Percentiles rank a stretch among this genome's conserved stretches.
phyloP scores from a whole-genome alignment of 2,113 vertebrate genomes.

The Glaucomys volans region DNA sequence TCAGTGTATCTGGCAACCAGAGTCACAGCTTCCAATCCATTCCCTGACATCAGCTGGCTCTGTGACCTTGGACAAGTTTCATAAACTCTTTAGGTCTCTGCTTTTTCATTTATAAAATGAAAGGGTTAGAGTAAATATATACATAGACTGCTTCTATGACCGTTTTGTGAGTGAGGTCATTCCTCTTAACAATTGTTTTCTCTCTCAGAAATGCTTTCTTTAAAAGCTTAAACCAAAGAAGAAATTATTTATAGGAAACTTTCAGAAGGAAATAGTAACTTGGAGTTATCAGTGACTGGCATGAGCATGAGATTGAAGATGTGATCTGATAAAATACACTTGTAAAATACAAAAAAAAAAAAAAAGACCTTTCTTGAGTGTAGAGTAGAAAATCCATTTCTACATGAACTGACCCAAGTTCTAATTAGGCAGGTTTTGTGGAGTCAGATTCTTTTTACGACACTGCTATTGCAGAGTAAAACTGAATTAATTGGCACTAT shows the following conservation, averaged over 20 bases:
- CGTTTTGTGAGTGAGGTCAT: not conserved
- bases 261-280: not conserved
- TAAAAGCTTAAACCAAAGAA: not conserved
- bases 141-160: not conserved
- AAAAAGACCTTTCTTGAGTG: not conserved
- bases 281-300: not conserved
- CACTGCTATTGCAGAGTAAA: constrained; percentile 26
- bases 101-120: not conserved
- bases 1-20: not conserved
- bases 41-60: not conserved
- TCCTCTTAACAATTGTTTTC: not conserved
- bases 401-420: not conserved
- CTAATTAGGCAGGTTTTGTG: constrained; percentile 62
- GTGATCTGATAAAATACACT: constrained; percentile 9
- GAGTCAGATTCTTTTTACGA: constrained; percentile 23
- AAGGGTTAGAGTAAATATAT: not conserved
- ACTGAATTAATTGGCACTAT: constrained; percentile 55
- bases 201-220: not conserved
- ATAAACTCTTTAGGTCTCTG: not conserved
- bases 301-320: not conserved
- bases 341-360: not conserved
- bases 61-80: not conserved
- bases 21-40: not conserved
- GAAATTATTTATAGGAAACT: constrained; percentile 1
- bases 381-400: constrained; percentile 20